Evolutionary conservation across 2,888 invertebrate species (phyloP).

Genomic region (Lapara coniferarum): DNA sequence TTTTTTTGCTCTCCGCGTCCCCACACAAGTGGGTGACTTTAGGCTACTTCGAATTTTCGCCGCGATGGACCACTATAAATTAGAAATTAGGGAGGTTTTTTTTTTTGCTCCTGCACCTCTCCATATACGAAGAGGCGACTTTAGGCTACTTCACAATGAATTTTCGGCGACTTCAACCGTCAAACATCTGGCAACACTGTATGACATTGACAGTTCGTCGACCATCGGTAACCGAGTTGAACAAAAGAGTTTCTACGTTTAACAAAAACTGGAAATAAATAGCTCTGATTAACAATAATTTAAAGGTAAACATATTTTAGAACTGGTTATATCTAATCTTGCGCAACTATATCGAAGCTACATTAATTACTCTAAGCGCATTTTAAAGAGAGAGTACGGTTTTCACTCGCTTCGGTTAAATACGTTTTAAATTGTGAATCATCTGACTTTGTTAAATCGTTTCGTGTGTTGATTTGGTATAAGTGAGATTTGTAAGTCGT

Average conservation of each 20-base stretch:
- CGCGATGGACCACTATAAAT: no score
- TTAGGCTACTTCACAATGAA: no score
- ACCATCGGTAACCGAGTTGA: slow-evolving; percentile 35
- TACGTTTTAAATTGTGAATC: slow-evolving; percentile 25
- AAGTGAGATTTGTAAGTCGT: slow-evolving; percentile 19
- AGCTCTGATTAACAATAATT: slow-evolving; percentile 45
- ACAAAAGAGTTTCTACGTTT: slow-evolving; percentile 39
- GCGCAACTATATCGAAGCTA: slow-evolving; percentile 35
- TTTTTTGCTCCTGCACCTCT: no score
- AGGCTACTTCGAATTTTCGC: no score
- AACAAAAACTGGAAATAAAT: slow-evolving; percentile 43
- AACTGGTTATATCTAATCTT: slow-evolving; percentile 48
- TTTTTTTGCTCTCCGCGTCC: no score
- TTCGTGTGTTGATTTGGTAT: background rate
- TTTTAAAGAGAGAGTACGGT: background rate
- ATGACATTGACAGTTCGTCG: slow-evolving; percentile 45
- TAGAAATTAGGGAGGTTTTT: no score
- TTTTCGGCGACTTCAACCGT: no score
- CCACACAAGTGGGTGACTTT: no score
- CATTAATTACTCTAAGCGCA: slow-evolving; percentile 29
- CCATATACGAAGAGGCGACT: no score
- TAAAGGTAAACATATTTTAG: slow-evolving; percentile 49
- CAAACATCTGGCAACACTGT: no score
- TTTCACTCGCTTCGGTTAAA: slow-evolving; percentile 1
- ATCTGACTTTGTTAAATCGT: slow-evolving; percentile 4